Evolutionary conservation across 2,888 invertebrate species (phyloP).

Genomic region (Tubulanus polymorphus): DNA sequence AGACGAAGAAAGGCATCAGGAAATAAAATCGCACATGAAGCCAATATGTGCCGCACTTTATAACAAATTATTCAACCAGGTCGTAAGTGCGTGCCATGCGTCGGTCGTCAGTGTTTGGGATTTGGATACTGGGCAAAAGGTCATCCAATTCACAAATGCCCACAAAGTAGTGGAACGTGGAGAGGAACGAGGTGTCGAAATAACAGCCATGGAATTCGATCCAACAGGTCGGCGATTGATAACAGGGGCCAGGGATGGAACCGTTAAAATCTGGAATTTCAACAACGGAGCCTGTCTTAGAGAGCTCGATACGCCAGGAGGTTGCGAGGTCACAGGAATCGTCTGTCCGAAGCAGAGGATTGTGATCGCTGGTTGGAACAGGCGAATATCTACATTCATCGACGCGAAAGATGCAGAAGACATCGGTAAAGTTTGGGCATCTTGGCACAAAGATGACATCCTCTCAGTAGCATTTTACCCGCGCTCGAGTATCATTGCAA

Average conservation of each 20-base stretch:
- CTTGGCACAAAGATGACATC: conserved; percentile 71
- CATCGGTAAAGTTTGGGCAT: conserved; percentile 65
- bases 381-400: conserved; percentile 62
- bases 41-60: conserved; percentile 68
- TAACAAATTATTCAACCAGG: conserved; percentile 68
- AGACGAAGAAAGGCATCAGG: conserved; percentile 26
- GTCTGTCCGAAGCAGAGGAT: conserved; percentile 61
- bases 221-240: conserved; percentile 68
- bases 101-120: conserved; percentile 81
- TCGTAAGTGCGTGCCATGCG: conserved; percentile 74
- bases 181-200: conserved; percentile 66
- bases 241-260: conserved; percentile 75
- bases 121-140: conserved; percentile 62
- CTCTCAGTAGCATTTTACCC: conserved; percentile 62
- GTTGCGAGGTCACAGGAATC: conserved; percentile 60
- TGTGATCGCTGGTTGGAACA: conserved; percentile 75
- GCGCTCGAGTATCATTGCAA: conserved; percentile 36
- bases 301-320: conserved; percentile 64
- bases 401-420: conserved; percentile 54
- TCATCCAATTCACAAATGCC: conserved; percentile 37
- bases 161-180: conserved; percentile 68
- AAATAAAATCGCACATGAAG: conserved; percentile 61
- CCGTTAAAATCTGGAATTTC: conserved; percentile 80
- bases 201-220: conserved; percentile 75
- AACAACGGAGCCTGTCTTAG: conserved; percentile 72